phyloP scores from a whole-genome alignment of 2,797 vertebrate species.

The Thunnus albacares region DNA sequence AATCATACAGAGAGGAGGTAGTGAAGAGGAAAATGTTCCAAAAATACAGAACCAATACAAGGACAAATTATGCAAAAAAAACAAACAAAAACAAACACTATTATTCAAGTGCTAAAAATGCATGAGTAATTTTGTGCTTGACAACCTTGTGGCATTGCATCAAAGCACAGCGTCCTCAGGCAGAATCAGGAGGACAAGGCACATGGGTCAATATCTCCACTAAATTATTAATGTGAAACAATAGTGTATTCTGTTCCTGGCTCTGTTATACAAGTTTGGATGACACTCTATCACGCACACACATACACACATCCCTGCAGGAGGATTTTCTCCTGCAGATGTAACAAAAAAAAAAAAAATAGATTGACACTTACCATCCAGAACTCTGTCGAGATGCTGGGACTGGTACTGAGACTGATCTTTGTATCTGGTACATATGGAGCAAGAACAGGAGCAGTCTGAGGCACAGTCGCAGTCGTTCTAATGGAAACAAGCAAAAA shows the following conservation, averaged over 20 bases:
- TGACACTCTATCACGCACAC: background rate
- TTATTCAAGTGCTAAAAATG: conserved; percentile 41
- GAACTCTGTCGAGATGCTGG: conserved; percentile 79
- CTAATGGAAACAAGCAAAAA: conserved; percentile 65
- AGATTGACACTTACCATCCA: conserved; percentile 88
- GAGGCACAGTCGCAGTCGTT: conserved; percentile 91
- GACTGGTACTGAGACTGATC: conserved; percentile 78
- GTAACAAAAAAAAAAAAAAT: background rate
- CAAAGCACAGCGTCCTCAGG: conserved; percentile 48
- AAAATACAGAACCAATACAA: conserved; percentile 7
- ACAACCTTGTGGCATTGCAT: conserved; percentile 24
- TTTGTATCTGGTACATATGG: conserved; percentile 86
- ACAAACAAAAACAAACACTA: background rate
- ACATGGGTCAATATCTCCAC: conserved; percentile 40
- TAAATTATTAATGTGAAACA: conserved; percentile 51
- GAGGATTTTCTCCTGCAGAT: background rate
- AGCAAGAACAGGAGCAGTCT: conserved; percentile 90
- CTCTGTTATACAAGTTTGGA: conserved; percentile 32
- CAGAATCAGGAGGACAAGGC: conserved; percentile 23
- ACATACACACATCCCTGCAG: background rate
- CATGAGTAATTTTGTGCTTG: conserved; percentile 15
- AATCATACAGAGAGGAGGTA: background rate
- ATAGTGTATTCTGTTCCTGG: conserved; percentile 14
- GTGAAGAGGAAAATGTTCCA: background rate
- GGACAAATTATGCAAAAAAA: conserved; percentile 29